Base-by-base conservation (phyloP, 1,140 invertebrate genomes). In the Drosophila mauritiana region DNA sequence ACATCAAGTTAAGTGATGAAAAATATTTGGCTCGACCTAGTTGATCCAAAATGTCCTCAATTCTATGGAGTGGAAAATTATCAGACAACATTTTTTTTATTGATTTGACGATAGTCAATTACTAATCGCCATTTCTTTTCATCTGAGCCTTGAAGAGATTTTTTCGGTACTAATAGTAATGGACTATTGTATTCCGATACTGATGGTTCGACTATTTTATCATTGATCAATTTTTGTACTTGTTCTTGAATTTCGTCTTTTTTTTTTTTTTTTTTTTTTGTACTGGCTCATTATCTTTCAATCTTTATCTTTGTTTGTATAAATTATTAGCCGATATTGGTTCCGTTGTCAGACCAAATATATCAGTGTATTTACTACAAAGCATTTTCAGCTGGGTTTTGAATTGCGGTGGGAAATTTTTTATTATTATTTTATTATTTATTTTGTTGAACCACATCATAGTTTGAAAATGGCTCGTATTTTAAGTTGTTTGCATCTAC, bases 161-260 rank as follows among this genome's bases (percentile, higher is more conserved):
- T 53, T 20, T 37, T 53, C 12, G 51, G 51, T 37, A 53, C 31
- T 22, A 13, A 12, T 20, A 36, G 3, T 8, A 37, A 10, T 34
- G 31, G 31, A 8, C 27, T 51, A 5, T 17, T 22, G 20, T 22
- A 22, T 22, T 22, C 20, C 20, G 25, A 31, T 49, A 31, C 46
- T 15, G 22, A 31, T 4, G n/a, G 48, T 34, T 51, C n/a, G 7
- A 51, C 25, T 34, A 51, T 51, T 34, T 51, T 52, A 11, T 52
- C 49, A 13, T 52, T 36, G 20, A 52, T 46, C 3, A 46, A 20
- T 25, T 25, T 46, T 25, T 22, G 20, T 6, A 27, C 22, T 48
- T 48, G 45, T 8, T 27, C 7, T 45, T 45, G 17, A 20, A 22
- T 45, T 10, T 45, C 17, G 3, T 20, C 8, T 45, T n/a, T n/a